These are phyloP conservation scores for Labeo calbasu DNA, from an alignment of 2,797 vertebrate genomes.

Conservation along the genomic window DNA sequence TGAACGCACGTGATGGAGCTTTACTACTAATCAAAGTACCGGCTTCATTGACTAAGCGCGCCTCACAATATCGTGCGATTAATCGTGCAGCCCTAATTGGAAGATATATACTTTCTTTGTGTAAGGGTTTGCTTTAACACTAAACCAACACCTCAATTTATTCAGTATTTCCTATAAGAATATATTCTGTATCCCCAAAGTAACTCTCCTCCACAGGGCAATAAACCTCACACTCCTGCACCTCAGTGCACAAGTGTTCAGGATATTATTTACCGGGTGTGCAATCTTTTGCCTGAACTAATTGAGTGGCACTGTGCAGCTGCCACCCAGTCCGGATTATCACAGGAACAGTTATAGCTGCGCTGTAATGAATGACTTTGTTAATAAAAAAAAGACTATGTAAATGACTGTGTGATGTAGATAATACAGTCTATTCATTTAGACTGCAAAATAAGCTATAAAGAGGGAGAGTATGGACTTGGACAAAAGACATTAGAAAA, in stretches of 20 bases:
- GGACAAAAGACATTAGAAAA: neutral
- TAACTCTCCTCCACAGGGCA: neutral
- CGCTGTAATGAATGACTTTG: slow-evolving; percentile 23
- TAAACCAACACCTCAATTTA: neutral
- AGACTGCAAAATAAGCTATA: neutral
- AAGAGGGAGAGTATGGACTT: neutral
- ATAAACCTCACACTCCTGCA: slow-evolving; percentile 2
- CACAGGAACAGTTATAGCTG: slow-evolving; percentile 22
- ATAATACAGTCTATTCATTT: neutral
- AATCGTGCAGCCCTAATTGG: no score
- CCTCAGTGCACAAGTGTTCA: slow-evolving; percentile 11
- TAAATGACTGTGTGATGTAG: neutral
- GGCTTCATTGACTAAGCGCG: no score
- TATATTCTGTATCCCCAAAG: slow-evolving; percentile 13
- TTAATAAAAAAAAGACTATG: slow-evolving; percentile 14
- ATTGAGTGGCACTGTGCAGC: slow-evolving; percentile 38
- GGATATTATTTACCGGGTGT: slow-evolving; percentile 43
- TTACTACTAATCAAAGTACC: no score
- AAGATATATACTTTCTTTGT: neutral
- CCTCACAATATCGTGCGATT: no score
- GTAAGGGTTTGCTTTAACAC: neutral
- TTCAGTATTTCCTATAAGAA: neutral
- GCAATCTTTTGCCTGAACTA: slow-evolving; percentile 50
- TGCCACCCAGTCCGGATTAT: slow-evolving; percentile 40
- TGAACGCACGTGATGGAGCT: no score